Evolutionary conservation across 2,797 vertebrate genomes (phyloP).

Genomic region (Rhinogobio ventralis): DNA sequence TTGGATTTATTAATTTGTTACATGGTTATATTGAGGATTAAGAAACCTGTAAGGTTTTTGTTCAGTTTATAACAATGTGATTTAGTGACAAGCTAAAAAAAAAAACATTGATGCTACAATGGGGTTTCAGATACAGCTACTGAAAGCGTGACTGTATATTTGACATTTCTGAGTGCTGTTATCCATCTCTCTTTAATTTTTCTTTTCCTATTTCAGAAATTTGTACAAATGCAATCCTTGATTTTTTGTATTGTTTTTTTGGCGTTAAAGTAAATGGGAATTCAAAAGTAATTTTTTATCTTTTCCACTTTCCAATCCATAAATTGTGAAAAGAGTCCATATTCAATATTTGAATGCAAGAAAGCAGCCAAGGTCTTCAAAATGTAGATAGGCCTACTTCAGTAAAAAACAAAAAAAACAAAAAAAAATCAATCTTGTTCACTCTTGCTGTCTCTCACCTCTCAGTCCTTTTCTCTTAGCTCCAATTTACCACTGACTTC

Average conservation of each 20-base stretch:
- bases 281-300: neutral
- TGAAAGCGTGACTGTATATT: neutral
- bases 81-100: neutral
- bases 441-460: constrained; percentile 15
- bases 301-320: neutral
- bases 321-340: neutral
- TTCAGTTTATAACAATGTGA: no score
- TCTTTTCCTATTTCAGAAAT: neutral
- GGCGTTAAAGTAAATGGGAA: neutral
- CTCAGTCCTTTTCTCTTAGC: neutral
- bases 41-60: neutral
- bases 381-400: neutral
- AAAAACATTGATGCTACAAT: no score
- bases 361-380: neutral
- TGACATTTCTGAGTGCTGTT: neutral
- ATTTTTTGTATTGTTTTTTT: neutral
- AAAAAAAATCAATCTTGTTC: neutral
- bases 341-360: neutral
- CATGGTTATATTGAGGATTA: no score
- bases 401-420: neutral
- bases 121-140: no score
- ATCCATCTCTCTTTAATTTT: neutral
- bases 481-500: neutral
- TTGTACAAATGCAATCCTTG: neutral
- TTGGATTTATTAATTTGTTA: neutral